phyloP scores from a whole-genome alignment of 1,140 invertebrate genomes.

The Argopecten irradians region DNA sequence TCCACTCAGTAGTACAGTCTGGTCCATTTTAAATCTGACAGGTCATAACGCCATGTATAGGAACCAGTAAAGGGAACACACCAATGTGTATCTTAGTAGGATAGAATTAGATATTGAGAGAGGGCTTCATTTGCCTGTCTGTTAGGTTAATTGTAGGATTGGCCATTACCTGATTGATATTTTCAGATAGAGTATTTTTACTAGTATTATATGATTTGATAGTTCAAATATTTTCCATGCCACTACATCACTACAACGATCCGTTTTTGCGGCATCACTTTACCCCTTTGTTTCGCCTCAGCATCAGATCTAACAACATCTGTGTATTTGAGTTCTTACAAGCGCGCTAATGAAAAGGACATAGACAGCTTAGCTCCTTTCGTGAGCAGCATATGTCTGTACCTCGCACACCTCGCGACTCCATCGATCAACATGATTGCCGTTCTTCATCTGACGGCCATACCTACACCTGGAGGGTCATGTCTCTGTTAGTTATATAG shows the following conservation, averaged over 20 bases:
- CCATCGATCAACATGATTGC: not conserved
- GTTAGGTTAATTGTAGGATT: no score
- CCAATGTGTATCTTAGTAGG: no score
- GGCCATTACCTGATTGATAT: no score
- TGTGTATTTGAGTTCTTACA: constrained; percentile 22
- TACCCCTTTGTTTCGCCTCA: not conserved
- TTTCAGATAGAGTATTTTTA: no score
- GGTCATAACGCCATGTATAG: not conserved
- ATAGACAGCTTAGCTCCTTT: not conserved
- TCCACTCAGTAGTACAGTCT: not conserved
- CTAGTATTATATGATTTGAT: no score
- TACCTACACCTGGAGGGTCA: not conserved
- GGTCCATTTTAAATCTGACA: not conserved
- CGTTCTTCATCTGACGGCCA: not conserved
- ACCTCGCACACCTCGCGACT: not conserved
- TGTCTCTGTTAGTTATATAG: no score
- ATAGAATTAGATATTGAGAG: no score
- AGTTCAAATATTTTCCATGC: no score
- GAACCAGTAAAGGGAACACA: not conserved
- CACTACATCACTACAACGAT: no score
- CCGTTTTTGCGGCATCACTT: no score
- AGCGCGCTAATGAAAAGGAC: not conserved
- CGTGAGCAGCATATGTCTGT: constrained; percentile 13
- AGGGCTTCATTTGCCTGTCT: no score
- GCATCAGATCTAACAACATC: not conserved